phyloP scores from a whole-genome alignment of 2,113 vertebrate species.

The Vulpes lagopus region DNA sequence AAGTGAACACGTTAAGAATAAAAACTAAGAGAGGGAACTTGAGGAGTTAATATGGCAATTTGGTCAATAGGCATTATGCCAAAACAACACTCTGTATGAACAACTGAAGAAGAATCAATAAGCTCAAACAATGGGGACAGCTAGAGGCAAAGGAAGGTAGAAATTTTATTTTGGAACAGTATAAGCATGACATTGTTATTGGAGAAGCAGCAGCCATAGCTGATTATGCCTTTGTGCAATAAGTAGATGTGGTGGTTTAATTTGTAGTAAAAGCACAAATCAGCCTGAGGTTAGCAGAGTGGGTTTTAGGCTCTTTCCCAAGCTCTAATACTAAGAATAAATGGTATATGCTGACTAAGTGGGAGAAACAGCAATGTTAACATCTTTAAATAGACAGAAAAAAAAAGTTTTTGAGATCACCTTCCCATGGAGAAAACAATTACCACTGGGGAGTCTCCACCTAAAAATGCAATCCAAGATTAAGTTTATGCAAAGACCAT shows the following conservation, averaged over 20 bases:
- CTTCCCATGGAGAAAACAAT: constrained; percentile 3
- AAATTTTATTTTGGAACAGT: background rate
- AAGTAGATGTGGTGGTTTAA: constrained; percentile 62
- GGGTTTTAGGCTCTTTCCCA: constrained; percentile 73
- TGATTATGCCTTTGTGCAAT: constrained; percentile 32
- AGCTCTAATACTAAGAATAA: constrained; percentile 48
- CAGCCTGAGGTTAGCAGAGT: constrained; percentile 73
- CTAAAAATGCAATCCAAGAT: background rate
- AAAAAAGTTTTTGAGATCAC: constrained; percentile 19
- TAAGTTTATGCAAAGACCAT: background rate
- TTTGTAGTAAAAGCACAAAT: constrained; percentile 46
- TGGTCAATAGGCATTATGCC: background rate
- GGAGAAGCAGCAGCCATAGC: background rate
- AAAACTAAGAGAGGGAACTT: background rate
- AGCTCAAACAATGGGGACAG: background rate
- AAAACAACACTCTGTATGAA: constrained; percentile 11
- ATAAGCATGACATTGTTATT: background rate
- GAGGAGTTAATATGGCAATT: background rate
- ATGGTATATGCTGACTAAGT: constrained; percentile 54
- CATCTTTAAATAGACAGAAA: constrained; percentile 43
- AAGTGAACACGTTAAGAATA: background rate
- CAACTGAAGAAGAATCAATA: background rate
- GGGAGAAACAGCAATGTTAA: background rate
- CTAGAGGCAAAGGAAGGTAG: background rate
- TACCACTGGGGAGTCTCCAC: background rate